Evolutionary conservation across 2,797 vertebrate genomes (phyloP).

Genomic region (Crypturellus tataupa): DNA sequence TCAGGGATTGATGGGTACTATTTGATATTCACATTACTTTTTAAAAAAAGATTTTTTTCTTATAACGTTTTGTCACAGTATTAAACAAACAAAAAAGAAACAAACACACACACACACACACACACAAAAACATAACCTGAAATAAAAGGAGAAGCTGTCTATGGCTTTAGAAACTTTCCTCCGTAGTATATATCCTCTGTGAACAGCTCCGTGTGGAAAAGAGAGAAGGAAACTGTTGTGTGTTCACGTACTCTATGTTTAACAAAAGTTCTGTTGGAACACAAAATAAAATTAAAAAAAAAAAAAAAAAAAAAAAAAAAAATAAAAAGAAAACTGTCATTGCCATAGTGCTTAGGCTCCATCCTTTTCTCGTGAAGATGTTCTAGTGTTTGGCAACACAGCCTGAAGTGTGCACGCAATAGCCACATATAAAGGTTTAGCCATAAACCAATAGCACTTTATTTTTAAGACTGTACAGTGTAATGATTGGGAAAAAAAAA

Average conservation of each 20-base stretch:
- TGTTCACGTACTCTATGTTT: slow-evolving; percentile 72
- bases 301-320: background rate
- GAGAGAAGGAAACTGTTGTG: slow-evolving; percentile 70
- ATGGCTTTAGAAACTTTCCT: slow-evolving; percentile 73
- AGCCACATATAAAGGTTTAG: slow-evolving; percentile 62
- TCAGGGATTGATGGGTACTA: slow-evolving; percentile 85
- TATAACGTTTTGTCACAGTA: slow-evolving; percentile 77
- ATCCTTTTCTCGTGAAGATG: slow-evolving; percentile 52
- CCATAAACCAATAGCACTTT: slow-evolving; percentile 64
- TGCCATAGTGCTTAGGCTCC: slow-evolving; percentile 76
- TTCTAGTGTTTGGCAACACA: slow-evolving; percentile 58
- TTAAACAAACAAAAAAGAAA: slow-evolving; percentile 26
- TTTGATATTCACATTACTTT: slow-evolving; percentile 79
- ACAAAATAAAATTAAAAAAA: slow-evolving; percentile 74
- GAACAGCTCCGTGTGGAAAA: slow-evolving; percentile 73
- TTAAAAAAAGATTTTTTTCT: slow-evolving; percentile 51
- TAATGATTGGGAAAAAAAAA: background rate
- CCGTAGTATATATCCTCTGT: slow-evolving; percentile 64
- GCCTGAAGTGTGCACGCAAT: slow-evolving; percentile 59
- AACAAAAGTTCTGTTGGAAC: slow-evolving; percentile 76
- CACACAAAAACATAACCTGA: background rate
- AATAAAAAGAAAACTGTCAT: slow-evolving; percentile 3
- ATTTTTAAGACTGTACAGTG: slow-evolving; percentile 9
- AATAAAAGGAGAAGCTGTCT: slow-evolving; percentile 64
- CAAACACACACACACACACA: background rate